Evolutionary conservation across 2,797 vertebrate species (phyloP), one percentile per base, ranked within the genome.

Genomic region (Sebastes iracundus): DNA sequence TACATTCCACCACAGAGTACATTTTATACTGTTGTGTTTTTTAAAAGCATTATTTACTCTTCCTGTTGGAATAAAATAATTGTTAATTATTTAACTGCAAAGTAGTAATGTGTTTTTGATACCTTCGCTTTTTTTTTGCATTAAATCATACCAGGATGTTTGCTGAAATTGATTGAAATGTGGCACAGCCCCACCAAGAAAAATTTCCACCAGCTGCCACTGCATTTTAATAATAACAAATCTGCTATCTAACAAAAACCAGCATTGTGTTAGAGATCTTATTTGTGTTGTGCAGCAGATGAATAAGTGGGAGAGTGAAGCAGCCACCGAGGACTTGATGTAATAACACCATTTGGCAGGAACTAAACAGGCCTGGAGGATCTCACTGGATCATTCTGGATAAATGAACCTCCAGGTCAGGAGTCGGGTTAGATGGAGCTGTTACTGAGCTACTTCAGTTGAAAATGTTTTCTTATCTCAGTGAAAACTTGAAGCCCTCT

Each of bases 391-490:
- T 88, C 85, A 72, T 2, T 70, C 2, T 33, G 87, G 85, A 90
- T 85, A 85, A 78, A 81, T 52, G 87, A 78, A 77, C 66, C 65
- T 66, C 64, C 64, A 23, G 82, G 80, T 86, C 82, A 71, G 2
- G 46, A 32, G 3, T 7, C 28, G 65, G 72, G 23, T 60, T 35
- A 38, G 59, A 68, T 62, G 79, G 59, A 81, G 80, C 80, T 81
- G 72, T 83, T 71, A 28, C 46, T 38, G 33, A 38, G 73, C 89
- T 84, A 42, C 90, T 93, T 74, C 83, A 89, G 80, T 86, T 84
- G 72, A 83, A 42, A 80, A 78, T 90, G 82, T 90, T 90, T 89
- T 87, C 79, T 80, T 88, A 88, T 86, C 85, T 84, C 79, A 35
- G 66, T 25, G 58, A 77, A 79, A 72, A 83, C 42, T 33, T 68